Conservation (phyloP, 2,113 vertebrate genomes). For the Sylvia atricapilla region DNA sequence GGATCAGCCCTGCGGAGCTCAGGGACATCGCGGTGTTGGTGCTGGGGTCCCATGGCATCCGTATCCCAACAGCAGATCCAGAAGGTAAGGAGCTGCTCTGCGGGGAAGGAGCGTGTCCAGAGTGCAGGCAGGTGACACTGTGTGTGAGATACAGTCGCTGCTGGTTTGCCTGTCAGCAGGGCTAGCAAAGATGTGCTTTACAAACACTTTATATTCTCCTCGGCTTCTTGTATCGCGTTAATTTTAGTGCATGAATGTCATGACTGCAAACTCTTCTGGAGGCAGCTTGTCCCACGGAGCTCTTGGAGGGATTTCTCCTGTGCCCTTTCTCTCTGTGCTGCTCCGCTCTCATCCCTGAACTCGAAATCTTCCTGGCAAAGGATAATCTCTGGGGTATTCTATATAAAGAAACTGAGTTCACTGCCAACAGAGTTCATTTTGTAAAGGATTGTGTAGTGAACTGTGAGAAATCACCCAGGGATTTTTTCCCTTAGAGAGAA, state of each 20-base stretch:
- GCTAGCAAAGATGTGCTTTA: background rate
- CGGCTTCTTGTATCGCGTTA: rapidly evolving
- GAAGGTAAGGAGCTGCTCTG: conserved; percentile 69
- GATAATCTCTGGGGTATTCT: conserved; percentile 49
- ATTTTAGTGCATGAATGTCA: rapidly evolving
- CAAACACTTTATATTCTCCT: background rate
- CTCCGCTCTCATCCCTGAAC: background rate
- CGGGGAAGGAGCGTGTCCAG: rapidly evolving
- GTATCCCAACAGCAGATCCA: conserved; percentile 73
- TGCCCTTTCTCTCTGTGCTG: background rate
- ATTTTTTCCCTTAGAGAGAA: background rate
- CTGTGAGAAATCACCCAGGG: background rate
- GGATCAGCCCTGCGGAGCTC: background rate
- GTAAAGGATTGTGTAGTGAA: background rate
- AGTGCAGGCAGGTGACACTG: rapidly evolving
- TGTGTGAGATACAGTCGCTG: rapidly evolving
- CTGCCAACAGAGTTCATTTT: background rate
- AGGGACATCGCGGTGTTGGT: background rate
- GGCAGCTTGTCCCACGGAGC: background rate
- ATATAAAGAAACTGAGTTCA: background rate
- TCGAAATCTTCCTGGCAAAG: background rate
- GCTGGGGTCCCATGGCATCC: conserved; percentile 65
- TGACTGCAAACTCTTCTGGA: background rate
- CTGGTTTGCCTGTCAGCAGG: no score
- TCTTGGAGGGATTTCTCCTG: background rate